phyloP scores from a whole-genome alignment of 1,140 invertebrate species.

The Macrobrachium nipponense region DNA sequence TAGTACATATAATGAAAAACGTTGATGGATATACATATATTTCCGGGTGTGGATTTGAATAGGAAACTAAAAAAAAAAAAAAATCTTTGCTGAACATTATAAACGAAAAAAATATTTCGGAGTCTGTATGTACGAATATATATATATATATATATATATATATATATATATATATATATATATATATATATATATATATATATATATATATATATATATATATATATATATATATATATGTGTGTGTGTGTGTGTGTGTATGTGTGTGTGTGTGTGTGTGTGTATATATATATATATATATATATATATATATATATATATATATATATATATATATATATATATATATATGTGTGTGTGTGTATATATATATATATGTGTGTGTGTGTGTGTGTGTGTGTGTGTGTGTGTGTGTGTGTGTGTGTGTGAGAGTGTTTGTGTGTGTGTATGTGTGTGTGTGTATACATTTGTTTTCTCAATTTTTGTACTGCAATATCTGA shows the following conservation, averaged over 20 bases:
- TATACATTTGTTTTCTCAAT: too few relatives aligned
- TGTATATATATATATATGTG: background rate
- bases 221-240: slow-evolving; percentile 10
- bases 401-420: too few relatives aligned
- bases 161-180: background rate
- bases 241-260: slow-evolving; percentile 6
- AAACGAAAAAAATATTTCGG: too few relatives aligned
- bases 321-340: background rate
- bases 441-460: too few relatives aligned
- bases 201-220: background rate
- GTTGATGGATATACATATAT: too few relatives aligned
- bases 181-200: background rate
- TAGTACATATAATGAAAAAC: too few relatives aligned
- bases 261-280: slow-evolving; percentile 5
- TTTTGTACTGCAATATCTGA: too few relatives aligned
- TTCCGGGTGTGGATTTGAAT: too few relatives aligned
- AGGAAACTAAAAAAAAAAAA: too few relatives aligned
- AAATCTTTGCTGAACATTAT: too few relatives aligned
- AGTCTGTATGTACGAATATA: too few relatives aligned
- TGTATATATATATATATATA: background rate
- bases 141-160: slow-evolving; percentile 15
- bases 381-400: background rate
- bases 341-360: background rate
- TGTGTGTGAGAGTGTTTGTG: background rate
- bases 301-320: slow-evolving; percentile 5